Base-by-base conservation (phyloP, 2,113 vertebrate species). In the Motacilla alba region DNA sequence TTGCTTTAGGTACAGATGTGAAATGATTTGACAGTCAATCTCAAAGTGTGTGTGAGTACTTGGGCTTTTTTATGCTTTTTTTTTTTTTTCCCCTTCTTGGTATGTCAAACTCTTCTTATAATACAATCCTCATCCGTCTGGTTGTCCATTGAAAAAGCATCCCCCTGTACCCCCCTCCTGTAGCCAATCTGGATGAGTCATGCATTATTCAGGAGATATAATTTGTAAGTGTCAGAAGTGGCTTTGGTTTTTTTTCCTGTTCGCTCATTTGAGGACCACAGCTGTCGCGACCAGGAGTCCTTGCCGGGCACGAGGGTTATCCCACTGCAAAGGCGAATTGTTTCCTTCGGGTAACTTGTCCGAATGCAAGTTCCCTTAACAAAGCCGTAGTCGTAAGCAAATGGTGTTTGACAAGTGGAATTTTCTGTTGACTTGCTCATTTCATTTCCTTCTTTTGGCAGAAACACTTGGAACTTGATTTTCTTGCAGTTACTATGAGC, bases 1-100 rank as follows among this genome's bases (percentile, higher is more conserved):
- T 98, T 98, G 98, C 98, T 98, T 98, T 98, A 98, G 97, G 98
- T 98, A 97, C 98, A 98, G 98, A 98, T 98, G 98, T 98, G 98
- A 98, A 98, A 97, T 98, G 98, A 98, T 98, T 98, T 98, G 98
- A 98, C 98, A 98, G 98, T 97, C 96, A 97, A 96, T 98, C 97
- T 98, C 97, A 94, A 96, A 98, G 98, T 97, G 98, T 98, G 98
- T 97, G 97, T 35, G 96, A 98, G 98, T 98, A 97, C 96, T 97
- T 97, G 76, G 56, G 88, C 33, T 87, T 90, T 80, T 91, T 96
- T 82, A 85, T 62, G 10, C 1, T 16, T 28, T 16, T 24, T 33
- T 39, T 95, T 63, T 72, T 68, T 96, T 92, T 68, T 37, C 5
- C 21, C 55, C 80, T 95, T 91, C 93, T 94, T 96, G 95, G 97